Base-by-base conservation (phyloP, 1,140 invertebrate genomes). In the Agrilus planipennis region DNA sequence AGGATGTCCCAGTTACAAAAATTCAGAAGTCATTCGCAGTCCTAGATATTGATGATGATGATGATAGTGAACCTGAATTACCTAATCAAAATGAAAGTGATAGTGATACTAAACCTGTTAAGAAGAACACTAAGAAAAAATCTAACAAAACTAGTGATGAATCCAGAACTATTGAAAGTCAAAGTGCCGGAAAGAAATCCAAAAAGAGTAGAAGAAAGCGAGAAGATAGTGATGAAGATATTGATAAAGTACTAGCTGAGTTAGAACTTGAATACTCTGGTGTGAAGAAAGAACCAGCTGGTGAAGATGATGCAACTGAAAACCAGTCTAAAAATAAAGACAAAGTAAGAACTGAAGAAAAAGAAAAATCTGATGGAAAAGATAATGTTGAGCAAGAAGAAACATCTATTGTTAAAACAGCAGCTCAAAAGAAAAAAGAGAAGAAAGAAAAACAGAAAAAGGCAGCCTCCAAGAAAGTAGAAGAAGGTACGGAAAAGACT, bases 381-480 rank as follows among this genome's bases (percentile, higher is more conserved):
- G 63, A 65, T 38, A 69, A 68, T 35, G 61, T 52, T 42, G 72
- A 73, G 31, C 70, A 67, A 44, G 74, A 75, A 22, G 73, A 70
- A 41, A 62, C 57, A 42, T 71, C 65, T 19, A 81, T 79, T 9
- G 73, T 88, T 15, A 89, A 88, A 65, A 77, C 81, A 16, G 81
- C 84, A 14, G 83, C 84, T 11, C 82, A 85, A 54, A 88, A 88
- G 59, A 87, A 85, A 49, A 87, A 86, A 55, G 84, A 88, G 50
- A 89, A 89, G 49, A 87, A 87, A 57, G 84, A 89, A 53, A 89
- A 84, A 50, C 68, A 72, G 35, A 85, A 89, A 56, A 79, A 81
- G 57, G 51, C 69, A 44, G 72, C 76, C 31, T 66, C 68, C 25
- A 80, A 77, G 45, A 79, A 78, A 32, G 61, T 66, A 42, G 70